A percentile compares a stretch with the other conserved stretches of the same genome.
phyloP scores from a whole-genome alignment of 2,113 vertebrate genomes.

The Myiozetetes cayanensis region DNA sequence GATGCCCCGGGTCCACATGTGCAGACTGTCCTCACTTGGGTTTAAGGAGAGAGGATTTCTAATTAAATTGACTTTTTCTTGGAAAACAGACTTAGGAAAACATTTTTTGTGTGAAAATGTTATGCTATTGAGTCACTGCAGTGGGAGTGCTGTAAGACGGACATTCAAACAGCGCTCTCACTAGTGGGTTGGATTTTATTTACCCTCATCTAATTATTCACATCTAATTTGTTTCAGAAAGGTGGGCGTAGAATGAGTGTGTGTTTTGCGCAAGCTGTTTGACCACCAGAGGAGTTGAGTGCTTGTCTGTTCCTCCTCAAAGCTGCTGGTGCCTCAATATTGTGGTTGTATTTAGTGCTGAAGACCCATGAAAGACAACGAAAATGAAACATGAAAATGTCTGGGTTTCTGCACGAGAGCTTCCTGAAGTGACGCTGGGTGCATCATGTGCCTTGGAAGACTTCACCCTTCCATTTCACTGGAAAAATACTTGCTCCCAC shows the following conservation, averaged over 20 bases:
- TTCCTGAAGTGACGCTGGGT: neutral
- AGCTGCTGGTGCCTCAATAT: neutral
- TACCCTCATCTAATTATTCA: neutral
- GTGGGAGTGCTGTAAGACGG: neutral
- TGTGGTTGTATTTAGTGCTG: neutral
- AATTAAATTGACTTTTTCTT: neutral
- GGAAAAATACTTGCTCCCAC: neutral
- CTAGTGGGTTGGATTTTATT: neutral
- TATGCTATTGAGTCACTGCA: neutral
- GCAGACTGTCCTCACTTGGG: neutral
- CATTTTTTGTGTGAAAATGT: neutral
- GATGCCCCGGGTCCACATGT: neutral
- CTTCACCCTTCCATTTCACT: neutral
- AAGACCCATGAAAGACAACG: neutral
- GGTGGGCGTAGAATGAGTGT: neutral
- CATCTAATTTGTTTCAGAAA: constrained; percentile 5
- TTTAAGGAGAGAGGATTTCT: neutral
- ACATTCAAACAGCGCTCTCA: neutral
- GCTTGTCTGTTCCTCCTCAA: neutral
- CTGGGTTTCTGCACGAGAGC: neutral
- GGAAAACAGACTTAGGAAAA: neutral
- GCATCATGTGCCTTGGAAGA: neutral
- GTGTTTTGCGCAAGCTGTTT: constrained; percentile 5
- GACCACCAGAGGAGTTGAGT: neutral
- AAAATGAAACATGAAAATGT: neutral